Evolutionary conservation across 2,888 invertebrate species (phyloP).

Genomic region (Meghimatium bilineatum): DNA sequence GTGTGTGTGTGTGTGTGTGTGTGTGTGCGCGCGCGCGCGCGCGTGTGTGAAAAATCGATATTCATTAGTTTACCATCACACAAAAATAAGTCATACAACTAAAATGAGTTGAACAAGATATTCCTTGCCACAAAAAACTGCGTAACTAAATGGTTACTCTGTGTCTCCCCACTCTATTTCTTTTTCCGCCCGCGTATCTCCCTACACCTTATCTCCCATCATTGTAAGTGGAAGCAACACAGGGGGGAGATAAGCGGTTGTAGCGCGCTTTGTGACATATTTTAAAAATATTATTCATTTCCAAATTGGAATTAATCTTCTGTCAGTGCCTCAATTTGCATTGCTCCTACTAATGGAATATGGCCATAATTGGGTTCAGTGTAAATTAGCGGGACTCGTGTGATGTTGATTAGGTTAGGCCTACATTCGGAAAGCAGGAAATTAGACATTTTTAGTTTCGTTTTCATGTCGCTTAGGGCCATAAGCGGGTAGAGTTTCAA

Average conservation of each 20-base stretch:
- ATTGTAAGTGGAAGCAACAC: not conserved
- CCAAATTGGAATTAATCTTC: not conserved
- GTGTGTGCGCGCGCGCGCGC: too few species aligned
- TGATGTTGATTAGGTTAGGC: not conserved
- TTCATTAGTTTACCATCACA: too few species aligned
- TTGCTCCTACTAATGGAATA: slow-evolving; percentile 2
- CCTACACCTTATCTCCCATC: not conserved
- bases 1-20: too few species aligned
- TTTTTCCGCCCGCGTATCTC: not conserved
- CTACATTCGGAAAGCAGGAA: not conserved
- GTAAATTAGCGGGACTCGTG: not conserved
- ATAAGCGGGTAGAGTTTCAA: not conserved
- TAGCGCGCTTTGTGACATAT: not conserved
- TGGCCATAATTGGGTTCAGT: not conserved
- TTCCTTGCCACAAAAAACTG: too few species aligned
- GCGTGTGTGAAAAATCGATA: too few species aligned
- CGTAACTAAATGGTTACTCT: too few species aligned
- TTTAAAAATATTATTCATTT: not conserved
- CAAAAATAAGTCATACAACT: too few species aligned
- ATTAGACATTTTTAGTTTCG: not conserved
- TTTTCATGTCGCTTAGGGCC: not conserved
- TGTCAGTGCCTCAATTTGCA: not conserved
- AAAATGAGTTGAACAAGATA: too few species aligned
- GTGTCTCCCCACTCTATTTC: not conserved
- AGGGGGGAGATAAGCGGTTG: not conserved